Percentiles rank a stretch among this genome's conserved stretches.
Evolutionary conservation across 2,797 vertebrate species (phyloP).

Genomic region (Myotis planiceps): DNA sequence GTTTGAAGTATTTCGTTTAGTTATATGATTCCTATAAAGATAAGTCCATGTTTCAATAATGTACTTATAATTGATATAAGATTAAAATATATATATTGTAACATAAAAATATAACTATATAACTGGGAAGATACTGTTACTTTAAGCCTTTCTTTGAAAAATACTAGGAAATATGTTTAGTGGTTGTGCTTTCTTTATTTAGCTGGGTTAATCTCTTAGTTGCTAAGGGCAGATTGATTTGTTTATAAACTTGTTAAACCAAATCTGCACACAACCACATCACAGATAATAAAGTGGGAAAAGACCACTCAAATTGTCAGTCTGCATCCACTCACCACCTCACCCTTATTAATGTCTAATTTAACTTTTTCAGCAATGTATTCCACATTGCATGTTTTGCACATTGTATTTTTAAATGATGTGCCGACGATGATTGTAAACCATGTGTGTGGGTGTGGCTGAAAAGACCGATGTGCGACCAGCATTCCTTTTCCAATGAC

Average conservation of each 20-base stretch:
- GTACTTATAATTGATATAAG: not conserved
- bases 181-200: constrained; percentile 79
- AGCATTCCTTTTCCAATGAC: not conserved
- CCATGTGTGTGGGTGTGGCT: constrained; percentile 41
- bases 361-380: constrained; percentile 33
- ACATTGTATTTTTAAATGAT: constrained; percentile 39
- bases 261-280: constrained; percentile 81
- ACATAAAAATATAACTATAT: not conserved
- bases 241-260: constrained; percentile 83
- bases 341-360: constrained; percentile 55
- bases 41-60: not conserved
- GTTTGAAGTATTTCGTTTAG: not conserved
- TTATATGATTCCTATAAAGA: not conserved
- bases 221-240: constrained; percentile 81
- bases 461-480: not conserved
- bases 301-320: constrained; percentile 60
- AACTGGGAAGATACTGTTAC: not conserved
- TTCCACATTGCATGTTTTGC: constrained; percentile 42
- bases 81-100: not conserved
- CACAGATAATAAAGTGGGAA: constrained; percentile 68
- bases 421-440: not conserved
- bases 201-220: constrained; percentile 75
- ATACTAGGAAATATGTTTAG: constrained; percentile 77
- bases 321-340: constrained; percentile 62
- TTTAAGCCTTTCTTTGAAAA: constrained; percentile 67